phyloP scores from a whole-genome alignment of 2,797 vertebrate species.

The Notolabrus celidotus region DNA sequence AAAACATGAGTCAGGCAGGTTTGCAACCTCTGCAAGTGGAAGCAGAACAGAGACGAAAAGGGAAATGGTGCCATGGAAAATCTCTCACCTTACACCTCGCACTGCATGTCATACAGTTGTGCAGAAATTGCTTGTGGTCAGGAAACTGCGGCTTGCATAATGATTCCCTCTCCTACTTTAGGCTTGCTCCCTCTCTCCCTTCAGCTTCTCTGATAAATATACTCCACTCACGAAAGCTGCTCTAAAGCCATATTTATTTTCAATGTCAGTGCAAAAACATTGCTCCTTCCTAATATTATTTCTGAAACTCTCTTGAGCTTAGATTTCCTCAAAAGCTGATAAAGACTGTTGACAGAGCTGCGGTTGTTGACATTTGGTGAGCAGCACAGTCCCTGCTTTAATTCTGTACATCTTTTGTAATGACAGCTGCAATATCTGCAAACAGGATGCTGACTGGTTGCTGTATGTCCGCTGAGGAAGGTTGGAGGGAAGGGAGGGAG shows the following conservation, averaged over 20 bases:
- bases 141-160: conserved; percentile 52
- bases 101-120: conserved; percentile 58
- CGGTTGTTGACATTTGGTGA: conserved; percentile 59
- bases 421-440: conserved; percentile 59
- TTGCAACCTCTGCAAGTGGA: conserved; percentile 69
- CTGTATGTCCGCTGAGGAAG: conserved; percentile 53
- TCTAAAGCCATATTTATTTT: conserved; percentile 42
- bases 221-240: conserved; percentile 6
- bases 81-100: conserved; percentile 68
- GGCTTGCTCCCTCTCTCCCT: conserved; percentile 6
- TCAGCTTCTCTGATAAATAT: background rate
- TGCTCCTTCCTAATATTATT: conserved; percentile 7
- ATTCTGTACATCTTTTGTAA: conserved; percentile 60
- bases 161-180: conserved; percentile 23
- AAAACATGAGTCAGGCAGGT: conserved; percentile 61
- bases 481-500: conserved; percentile 37
- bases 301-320: conserved; percentile 27
- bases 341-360: conserved; percentile 27
- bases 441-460: conserved; percentile 62
- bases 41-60: conserved; percentile 66
- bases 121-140: conserved; percentile 65
- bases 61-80: conserved; percentile 63
- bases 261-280: conserved; percentile 26
- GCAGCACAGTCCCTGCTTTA: conserved; percentile 36
- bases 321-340: conserved; percentile 37